Base-by-base conservation (phyloP, 2,797 vertebrate genomes). In the Limosa lapponica region DNA sequence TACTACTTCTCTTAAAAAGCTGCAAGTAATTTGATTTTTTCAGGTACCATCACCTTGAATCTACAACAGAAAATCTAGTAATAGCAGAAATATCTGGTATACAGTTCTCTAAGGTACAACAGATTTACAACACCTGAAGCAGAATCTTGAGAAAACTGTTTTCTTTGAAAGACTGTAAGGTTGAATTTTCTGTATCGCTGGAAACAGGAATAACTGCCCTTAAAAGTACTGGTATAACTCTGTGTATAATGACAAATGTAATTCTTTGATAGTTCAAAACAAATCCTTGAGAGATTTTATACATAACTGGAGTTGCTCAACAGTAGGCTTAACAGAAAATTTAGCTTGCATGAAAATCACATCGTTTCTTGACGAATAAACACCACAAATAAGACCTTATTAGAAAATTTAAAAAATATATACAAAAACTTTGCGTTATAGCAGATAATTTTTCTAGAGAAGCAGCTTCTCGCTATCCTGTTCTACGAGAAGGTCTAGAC, bases 171-270 rank as follows among this genome's bases (percentile, higher is more conserved):
- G 41, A 28, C 19, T 15, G 2, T 2, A 43, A 71, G 23, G 24
- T 1, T 66, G 36, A 39, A 18, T 10, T 8, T 52, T 34, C 17
- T 8, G 4, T 9, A 43, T 5, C 48, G 52, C 27, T 11, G n/a
- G 5, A 25, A 59, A 28, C 5, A 54, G 22, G 8, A 65, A 37
- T 23, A 58, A 22, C 2, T 3, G 19, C 59, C 46, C 49, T 65
- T 55, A n/a, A 6, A 43, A 74, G 41, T 5, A 72, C 22, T 6
- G 16, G 2, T 6, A 61, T 6, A 11, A 3, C 11, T 44, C 22
- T 16, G 9, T 1, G 0, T 8, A 6, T 9, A 30, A 30, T 0
- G 1, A 32, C 8, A 89, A 52, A 34, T 9, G 1, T 3, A 79
- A 24, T 12, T 16, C 16, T 69, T 18, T 13, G 8, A 6, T 1